Base-by-base conservation (phyloP, 2,888 invertebrate species). In the Dasypogon diadema region DNA sequence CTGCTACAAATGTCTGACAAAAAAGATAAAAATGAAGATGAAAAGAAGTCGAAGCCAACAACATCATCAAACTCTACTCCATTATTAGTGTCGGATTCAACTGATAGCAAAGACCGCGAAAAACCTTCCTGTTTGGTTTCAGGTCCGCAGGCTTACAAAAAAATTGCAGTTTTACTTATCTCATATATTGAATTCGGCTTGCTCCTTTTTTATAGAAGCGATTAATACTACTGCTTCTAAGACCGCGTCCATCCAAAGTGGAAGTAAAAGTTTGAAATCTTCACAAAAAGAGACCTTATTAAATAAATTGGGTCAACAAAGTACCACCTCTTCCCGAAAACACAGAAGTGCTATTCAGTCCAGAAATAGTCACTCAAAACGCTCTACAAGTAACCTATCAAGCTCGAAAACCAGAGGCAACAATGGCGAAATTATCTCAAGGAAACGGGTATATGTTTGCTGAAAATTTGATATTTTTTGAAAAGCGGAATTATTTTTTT, bases 101-200 rank as follows among this genome's bases (percentile, higher is more conserved):
- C 56, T 10, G n/a, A 6, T 10, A 24, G 6, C 26, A 2, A 12
- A 24, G 56, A 18, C 5, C 4, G 6, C 4, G 16, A 48, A 4
- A 48, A 16, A 8, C 42, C 42, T 12, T 42, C 42, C 10, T 30
- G 34, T 10, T 10, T 10, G 10, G 10, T 30, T 42, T 51, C 51
- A 21, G 51, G 42, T 42, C 18, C 42, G 63, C 26, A 63, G 18
- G 6, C 18, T 16, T 34, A 63, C 6, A n/a, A 30, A 70, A 55
- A 73, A 56, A 56, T 73, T 56, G 21, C 73, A 56, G 37, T 56
- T 30, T 24, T 58, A 10, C 37, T 74, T 58, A 58, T 60, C 24
- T 74, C 74, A n/a, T 46, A 60, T 48, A 48, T 74, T 30, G 26
- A 74, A 74, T 42, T 42, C 16, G 58, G 46, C 21, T 74, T 74